phyloP scores from a whole-genome alignment of 1,140 invertebrate species.

The Hyles euphorbiae region DNA sequence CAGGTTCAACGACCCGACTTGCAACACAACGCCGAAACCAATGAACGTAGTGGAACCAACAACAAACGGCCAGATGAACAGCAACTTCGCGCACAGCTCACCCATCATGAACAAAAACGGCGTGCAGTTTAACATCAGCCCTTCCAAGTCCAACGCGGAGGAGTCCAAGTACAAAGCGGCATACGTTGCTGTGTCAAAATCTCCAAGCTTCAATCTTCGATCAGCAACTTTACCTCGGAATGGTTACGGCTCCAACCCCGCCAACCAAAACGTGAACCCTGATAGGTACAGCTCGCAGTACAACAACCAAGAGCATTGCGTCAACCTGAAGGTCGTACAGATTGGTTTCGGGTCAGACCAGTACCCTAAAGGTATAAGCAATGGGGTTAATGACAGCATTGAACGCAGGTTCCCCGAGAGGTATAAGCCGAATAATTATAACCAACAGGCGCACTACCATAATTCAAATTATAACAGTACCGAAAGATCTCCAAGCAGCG shows the following conservation, averaged over 20 bases:
- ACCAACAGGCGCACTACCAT: conserved; percentile 53
- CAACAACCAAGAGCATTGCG: conserved; percentile 73
- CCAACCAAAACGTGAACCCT: conserved; percentile 65
- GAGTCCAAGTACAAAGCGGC: conserved; percentile 65
- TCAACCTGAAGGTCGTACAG: conserved; percentile 73
- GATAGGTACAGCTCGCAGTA: conserved; percentile 73
- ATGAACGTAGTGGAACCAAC: conserved; percentile 30
- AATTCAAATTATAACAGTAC: conserved; percentile 62
- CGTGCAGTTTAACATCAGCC: conserved; percentile 68
- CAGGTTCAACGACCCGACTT: conserved; percentile 83
- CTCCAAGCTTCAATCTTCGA: conserved; percentile 76
- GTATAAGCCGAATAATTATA: conserved; percentile 68
- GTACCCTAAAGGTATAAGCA: conserved; percentile 65
- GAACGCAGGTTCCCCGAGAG: conserved; percentile 66
- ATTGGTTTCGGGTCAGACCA: conserved; percentile 72
- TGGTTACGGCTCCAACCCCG: conserved; percentile 75
- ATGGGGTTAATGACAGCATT: conserved; percentile 74
- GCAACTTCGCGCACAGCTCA: conserved; percentile 69
- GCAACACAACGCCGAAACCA: conserved; percentile 60
- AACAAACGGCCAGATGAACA: conserved; percentile 44
- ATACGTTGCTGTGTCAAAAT: conserved; percentile 59
- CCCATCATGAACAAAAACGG: conserved; percentile 70
- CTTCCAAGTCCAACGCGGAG: conserved; percentile 65
- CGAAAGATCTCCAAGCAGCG: conserved; percentile 60
- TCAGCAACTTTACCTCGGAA: conserved; percentile 84